phyloP scores from a whole-genome alignment of 30 jellyfish, hydroid and myxozoan species.

The Cassiopea xamachana region DNA sequence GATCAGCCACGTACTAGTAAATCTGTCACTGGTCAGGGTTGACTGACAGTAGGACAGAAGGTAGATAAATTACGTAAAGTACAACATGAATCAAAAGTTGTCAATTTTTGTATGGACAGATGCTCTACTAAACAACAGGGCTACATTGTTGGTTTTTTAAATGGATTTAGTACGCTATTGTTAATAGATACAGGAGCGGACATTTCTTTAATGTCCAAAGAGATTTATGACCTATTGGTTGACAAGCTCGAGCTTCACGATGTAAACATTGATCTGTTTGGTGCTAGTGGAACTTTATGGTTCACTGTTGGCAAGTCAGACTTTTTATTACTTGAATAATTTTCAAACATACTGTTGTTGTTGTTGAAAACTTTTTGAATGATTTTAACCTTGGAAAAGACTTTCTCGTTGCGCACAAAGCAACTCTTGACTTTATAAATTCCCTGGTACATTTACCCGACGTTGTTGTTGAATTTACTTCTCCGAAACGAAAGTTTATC shows the following conservation, averaged over 20 bases:
- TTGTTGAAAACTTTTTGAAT: constrained; percentile 2
- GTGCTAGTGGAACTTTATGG: no score
- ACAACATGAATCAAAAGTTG: background rate
- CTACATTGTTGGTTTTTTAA: constrained; percentile 9
- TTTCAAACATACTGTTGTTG: constrained; percentile 10
- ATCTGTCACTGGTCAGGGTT: background rate
- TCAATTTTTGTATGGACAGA: background rate
- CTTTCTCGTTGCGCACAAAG: constrained; percentile 8
- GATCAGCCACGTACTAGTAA: background rate
- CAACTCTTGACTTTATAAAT: background rate
- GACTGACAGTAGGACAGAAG: constrained; percentile 1
- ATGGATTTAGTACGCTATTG: background rate
- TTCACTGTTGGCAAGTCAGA: constrained; percentile 13
- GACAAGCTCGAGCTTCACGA: no score
- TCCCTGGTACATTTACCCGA: background rate
- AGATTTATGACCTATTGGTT: constrained; percentile 7
- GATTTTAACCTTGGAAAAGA: constrained; percentile 32
- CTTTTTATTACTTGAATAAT: constrained; percentile 8
- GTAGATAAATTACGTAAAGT: background rate
- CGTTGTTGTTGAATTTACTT: background rate
- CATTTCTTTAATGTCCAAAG: constrained; percentile 18
- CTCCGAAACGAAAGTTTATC: constrained; percentile 7
- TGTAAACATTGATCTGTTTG: no score
- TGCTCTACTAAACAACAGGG: constrained; percentile 23
- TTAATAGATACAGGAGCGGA: constrained; percentile 30